Base-by-base conservation (phyloP, 2,888 invertebrate species). In the Apodemia hepburni region DNA sequence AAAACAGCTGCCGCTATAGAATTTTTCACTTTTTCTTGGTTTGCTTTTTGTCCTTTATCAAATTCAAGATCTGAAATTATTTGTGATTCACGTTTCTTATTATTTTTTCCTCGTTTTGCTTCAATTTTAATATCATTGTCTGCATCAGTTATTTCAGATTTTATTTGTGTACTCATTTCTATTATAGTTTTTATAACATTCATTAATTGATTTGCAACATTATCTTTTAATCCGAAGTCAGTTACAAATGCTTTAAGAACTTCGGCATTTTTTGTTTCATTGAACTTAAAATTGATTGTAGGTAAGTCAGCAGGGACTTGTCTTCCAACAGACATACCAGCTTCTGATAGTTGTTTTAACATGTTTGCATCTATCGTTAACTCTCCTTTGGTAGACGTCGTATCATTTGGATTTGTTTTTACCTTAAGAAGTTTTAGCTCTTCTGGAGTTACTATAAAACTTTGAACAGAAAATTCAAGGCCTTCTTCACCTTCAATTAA, bases 391-490 rank as follows among this genome's bases (percentile, higher is more conserved):
- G 92, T 88, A 9, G 92, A 91, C 17, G 89, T 84, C 3, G 91
- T 89, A 64, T 92, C 91, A 68, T 87, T 92, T 1, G 90, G 89
- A 68, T 92, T 91, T 2, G 90, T 92, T 79, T 90, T 91, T 0
- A 92, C 86, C 78, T 91, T 92, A 27, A 92, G 73, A 61, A 92
- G 70, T 71, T 91, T 91, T 1, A 92, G 72, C 70, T 92, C 92
- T 77, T 92, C 92, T 29, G 92, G 92, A 57, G 92, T 92, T 33
- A 92, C 91, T 33, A 92, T 86, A 74, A 95, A 95, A 68, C 95
- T 95, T 84, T 95, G 95, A 1, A 95, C 94, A 1, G 94, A 95
- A 77, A 95, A 95, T 73, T 95, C 94, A 57, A 94, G 85, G 0
- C 94, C 94, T 75, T 94, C 94, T 60, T 94, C 93, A 0, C 94